These are phyloP conservation scores for Hycleus cichorii DNA, from an alignment of 1,140 invertebrate genomes.

Conservation along the genomic window DNA sequence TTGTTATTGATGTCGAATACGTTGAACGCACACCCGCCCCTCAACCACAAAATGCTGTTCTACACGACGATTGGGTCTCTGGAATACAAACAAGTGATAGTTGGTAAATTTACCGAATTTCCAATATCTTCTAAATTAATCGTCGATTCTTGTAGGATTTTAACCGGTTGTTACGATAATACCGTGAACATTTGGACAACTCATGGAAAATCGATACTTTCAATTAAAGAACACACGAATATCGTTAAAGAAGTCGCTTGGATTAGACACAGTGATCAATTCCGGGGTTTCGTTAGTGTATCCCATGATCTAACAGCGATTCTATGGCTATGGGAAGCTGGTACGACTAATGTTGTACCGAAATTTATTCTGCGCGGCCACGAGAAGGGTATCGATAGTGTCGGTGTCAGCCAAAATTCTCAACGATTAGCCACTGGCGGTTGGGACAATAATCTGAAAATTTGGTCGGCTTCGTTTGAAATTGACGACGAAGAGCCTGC, in stretches of 20 bases:
- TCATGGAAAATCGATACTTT: constrained; percentile 74
- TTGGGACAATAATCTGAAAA: constrained; percentile 80
- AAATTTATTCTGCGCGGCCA: constrained; percentile 79
- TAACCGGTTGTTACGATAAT: constrained; percentile 94
- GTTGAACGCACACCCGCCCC: constrained; percentile 81
- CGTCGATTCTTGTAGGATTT: constrained; percentile 55
- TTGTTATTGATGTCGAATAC: constrained; percentile 83
- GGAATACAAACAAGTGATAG: constrained; percentile 66
- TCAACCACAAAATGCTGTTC: constrained; percentile 78
- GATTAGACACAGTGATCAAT: constrained; percentile 60
- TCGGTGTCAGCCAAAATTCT: constrained; percentile 59
- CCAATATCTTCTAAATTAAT: neutral
- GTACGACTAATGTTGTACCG: constrained; percentile 70
- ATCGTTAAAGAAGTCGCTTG: constrained; percentile 77
- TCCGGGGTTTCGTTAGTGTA: constrained; percentile 68
- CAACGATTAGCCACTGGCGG: constrained; percentile 77
- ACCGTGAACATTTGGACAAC: constrained; percentile 82
- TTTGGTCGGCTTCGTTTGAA: constrained; percentile 59
- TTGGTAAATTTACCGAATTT: constrained; percentile 46
- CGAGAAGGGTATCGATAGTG: constrained; percentile 78
- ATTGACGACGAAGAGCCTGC: constrained; percentile 42
- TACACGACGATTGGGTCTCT: constrained; percentile 95
- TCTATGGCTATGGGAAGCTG: constrained; percentile 82
- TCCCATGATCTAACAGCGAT: constrained; percentile 90
- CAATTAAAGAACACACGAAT: constrained; percentile 73